phyloP scores from a whole-genome alignment of 2,113 vertebrate species.

The Dipodomys merriami region DNA sequence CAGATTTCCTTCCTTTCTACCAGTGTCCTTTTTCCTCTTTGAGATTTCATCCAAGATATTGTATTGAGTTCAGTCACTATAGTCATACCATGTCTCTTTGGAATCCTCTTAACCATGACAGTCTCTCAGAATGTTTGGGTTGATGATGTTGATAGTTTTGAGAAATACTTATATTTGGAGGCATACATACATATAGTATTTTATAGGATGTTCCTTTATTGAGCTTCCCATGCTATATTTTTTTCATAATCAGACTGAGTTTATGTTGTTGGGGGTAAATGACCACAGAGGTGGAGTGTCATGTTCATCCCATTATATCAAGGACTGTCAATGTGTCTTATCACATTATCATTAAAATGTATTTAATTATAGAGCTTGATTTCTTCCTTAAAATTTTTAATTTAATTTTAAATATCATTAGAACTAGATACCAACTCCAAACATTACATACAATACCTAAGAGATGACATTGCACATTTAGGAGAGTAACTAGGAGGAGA shows the following conservation, averaged over 20 bases:
- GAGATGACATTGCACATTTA: conserved; percentile 30
- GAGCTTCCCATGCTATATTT: not conserved
- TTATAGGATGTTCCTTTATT: not conserved
- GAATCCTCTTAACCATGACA: not conserved
- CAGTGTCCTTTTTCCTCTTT: not conserved
- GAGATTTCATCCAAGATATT: not conserved
- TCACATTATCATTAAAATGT: not conserved
- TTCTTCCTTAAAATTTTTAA: not conserved
- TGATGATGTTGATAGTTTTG: conserved; percentile 38
- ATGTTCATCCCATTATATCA: conserved; percentile 2
- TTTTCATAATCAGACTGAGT: not conserved
- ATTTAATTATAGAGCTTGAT: not conserved
- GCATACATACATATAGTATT: not conserved
- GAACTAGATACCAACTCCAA: not conserved
- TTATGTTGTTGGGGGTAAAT: not conserved
- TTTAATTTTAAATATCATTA: conserved; percentile 47
- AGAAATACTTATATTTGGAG: not conserved
- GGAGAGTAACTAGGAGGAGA: not conserved
- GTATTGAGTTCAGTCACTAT: not conserved
- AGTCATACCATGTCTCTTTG: not conserved
- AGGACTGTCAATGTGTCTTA: not conserved
- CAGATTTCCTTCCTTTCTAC: not conserved
- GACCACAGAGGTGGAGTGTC: not conserved
- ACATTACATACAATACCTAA: not conserved
- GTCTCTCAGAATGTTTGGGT: conserved; percentile 7